A percentile compares a stretch with the other conserved stretches of the same genome.
phyloP scores from a whole-genome alignment of 2,797 vertebrate genomes.

The Staurois parvus region DNA sequence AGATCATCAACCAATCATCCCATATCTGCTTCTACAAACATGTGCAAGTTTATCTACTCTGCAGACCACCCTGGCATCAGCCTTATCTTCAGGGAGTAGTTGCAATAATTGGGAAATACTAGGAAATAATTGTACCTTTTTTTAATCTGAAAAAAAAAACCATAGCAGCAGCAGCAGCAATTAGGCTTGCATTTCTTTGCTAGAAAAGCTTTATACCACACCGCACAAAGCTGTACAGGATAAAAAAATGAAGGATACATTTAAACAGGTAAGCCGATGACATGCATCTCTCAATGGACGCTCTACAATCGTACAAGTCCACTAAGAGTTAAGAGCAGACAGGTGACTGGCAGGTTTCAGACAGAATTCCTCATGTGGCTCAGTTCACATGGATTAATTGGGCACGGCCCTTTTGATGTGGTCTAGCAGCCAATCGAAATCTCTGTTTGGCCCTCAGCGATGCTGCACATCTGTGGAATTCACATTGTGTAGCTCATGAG shows the following conservation, averaged over 20 bases:
- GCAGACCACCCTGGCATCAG: too few relatives aligned
- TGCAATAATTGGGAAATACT: too few relatives aligned
- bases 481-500: conserved; percentile 49
- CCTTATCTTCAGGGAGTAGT: too few relatives aligned
- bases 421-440: conserved; percentile 32
- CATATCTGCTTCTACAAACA: too few relatives aligned
- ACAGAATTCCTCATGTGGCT: conserved; percentile 50
- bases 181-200: not conserved
- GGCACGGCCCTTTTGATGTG: conserved; percentile 45
- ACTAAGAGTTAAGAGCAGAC: conserved; percentile 47
- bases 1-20: too few relatives aligned
- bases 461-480: conserved; percentile 61
- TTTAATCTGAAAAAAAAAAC: too few relatives aligned
- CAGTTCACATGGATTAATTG: conserved; percentile 58
- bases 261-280: not conserved
- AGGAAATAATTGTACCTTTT: too few relatives aligned
- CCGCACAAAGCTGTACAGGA: not conserved
- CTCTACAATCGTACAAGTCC: not conserved
- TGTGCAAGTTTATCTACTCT: too few relatives aligned
- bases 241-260: not conserved
- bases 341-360: conserved; percentile 36
- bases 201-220: not conserved
- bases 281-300: not conserved
- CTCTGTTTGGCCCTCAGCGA: conserved; percentile 21
- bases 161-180: too few relatives aligned